These are phyloP conservation scores for Hyla sarda DNA, from an alignment of 2,113 vertebrate species.

Conservation along the genomic window DNA sequence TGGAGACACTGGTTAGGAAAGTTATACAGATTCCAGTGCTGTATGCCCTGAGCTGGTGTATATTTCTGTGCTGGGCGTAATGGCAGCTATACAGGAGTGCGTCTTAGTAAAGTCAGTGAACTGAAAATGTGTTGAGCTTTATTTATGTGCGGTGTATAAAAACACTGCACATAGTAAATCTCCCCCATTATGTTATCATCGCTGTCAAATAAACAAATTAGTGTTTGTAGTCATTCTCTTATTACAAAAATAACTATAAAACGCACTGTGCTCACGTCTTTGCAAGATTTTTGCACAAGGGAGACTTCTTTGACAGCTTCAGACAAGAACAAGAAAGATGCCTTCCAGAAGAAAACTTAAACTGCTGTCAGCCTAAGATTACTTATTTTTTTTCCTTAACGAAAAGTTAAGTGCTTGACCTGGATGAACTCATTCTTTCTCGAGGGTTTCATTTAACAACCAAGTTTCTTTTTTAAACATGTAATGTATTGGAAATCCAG, in stretches of 20 bases:
- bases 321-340: not conserved
- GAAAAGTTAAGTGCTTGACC: not conserved
- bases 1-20: too few species aligned
- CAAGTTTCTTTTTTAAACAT: not conserved
- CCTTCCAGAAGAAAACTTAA: not conserved
- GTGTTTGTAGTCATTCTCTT: not conserved
- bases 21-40: too few species aligned
- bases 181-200: not conserved
- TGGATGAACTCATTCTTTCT: not conserved
- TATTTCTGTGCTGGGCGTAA: too few species aligned
- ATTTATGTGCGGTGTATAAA: too few species aligned
- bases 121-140: too few species aligned
- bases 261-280: not conserved
- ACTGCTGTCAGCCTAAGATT: not conserved
- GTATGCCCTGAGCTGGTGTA: too few species aligned
- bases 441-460: not conserved
- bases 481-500: not conserved
- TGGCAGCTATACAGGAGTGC: too few species aligned
- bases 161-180: too few species aligned
- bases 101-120: too few species aligned
- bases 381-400: constrained; percentile 1
- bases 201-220: not conserved
- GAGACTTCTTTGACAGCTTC: not conserved
- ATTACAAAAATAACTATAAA: not conserved
- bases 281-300: not conserved